A percentile compares a stretch with the other conserved stretches of the same genome.
phyloP scores from a whole-genome alignment of 1,140 invertebrate genomes.

The Conus betulinus region DNA sequence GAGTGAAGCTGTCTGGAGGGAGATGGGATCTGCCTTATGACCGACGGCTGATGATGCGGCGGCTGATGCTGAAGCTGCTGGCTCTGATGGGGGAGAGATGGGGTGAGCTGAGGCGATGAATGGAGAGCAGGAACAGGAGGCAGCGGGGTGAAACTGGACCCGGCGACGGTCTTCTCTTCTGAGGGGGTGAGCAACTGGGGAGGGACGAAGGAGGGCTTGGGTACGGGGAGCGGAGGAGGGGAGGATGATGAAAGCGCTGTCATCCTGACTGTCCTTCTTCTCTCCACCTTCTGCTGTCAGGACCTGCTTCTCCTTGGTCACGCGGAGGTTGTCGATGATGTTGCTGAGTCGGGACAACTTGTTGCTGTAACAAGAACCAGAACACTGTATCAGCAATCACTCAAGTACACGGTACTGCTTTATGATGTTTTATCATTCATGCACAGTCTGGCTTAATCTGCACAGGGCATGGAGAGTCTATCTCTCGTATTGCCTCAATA shows the following conservation, averaged over 20 bases:
- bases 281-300: slow-evolving; percentile 14
- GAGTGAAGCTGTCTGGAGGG: background rate
- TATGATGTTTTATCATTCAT: background rate
- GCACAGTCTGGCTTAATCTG: background rate
- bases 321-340: slow-evolving; percentile 54
- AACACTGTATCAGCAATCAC: background rate
- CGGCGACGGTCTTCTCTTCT: slow-evolving; percentile 17
- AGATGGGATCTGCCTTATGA: background rate
- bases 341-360: slow-evolving; percentile 50
- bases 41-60: background rate
- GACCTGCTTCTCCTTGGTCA: slow-evolving; percentile 49
- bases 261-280: background rate
- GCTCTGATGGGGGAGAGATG: background rate
- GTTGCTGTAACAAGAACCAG: slow-evolving; percentile 14
- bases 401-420: background rate
- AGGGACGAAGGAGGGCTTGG: background rate
- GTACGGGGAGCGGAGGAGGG: background rate
- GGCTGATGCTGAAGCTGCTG: background rate
- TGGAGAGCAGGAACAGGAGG: slow-evolving; percentile 1
- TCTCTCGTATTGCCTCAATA: too few relatives aligned
- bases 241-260: background rate
- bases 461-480: background rate
- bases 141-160: slow-evolving; percentile 13
- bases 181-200: background rate
- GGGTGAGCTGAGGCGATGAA: background rate